phyloP scores from a whole-genome alignment of 2,113 vertebrate genomes.

The Leucoraja erinaceus region DNA sequence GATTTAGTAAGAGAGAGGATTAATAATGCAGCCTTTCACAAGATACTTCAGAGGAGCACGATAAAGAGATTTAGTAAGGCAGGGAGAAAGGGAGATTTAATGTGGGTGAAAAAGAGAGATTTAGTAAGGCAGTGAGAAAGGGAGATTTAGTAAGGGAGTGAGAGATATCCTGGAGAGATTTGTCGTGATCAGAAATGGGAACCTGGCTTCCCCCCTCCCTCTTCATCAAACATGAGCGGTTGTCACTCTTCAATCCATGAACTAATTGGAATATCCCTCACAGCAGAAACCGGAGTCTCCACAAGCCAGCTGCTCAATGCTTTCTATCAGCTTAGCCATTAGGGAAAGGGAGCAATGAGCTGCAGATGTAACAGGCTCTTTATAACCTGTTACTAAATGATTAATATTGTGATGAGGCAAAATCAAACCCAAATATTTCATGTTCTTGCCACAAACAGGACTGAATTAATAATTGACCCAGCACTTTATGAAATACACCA shows the following conservation, averaged over 20 bases:
- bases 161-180: too few species aligned
- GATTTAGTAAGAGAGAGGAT: too few species aligned
- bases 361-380: neutral
- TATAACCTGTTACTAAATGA: neutral
- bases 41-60: too few species aligned
- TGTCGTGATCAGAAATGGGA: neutral
- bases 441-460: neutral
- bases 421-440: conserved; percentile 3
- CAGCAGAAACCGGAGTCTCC: neutral
- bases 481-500: neutral
- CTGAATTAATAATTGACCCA: conserved; percentile 1
- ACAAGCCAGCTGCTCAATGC: neutral
- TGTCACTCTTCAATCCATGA: neutral
- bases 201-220: neutral
- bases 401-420: neutral
- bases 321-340: neutral
- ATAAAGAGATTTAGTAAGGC: neutral
- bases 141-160: neutral
- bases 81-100: too few species aligned
- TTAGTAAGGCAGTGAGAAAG: neutral
- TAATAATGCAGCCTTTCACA: too few species aligned
- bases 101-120: neutral
- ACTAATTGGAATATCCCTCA: neutral
- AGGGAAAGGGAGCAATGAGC: neutral
- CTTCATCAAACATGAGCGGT: too few species aligned